Percentiles rank a stretch among this genome's conserved stretches.
Evolutionary conservation across 2,797 vertebrate genomes (phyloP).

Genomic region (Capromys pilorides): DNA sequence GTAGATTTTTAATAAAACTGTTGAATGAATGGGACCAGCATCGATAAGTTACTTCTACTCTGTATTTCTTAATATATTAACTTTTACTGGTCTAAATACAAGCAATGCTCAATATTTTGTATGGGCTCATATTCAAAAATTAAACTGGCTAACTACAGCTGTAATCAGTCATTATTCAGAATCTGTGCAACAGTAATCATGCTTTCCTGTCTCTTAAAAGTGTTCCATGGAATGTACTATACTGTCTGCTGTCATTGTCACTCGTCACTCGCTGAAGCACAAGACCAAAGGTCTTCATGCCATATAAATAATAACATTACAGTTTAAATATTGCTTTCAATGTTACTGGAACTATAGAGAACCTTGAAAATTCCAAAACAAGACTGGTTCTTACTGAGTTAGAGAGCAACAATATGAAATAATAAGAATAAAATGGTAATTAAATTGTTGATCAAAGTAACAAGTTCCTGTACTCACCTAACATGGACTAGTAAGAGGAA

Average conservation of each 20-base stretch:
- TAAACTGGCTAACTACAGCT: not conserved
- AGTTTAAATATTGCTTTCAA: not conserved
- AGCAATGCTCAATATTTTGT: not conserved
- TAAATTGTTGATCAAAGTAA: not conserved
- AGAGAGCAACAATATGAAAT: not conserved
- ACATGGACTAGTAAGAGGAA: rapidly evolving
- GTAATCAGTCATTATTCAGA: not conserved
- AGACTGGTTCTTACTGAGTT: not conserved
- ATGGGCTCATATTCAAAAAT: not conserved
- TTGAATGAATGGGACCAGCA: not conserved
- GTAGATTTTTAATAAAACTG: not conserved
- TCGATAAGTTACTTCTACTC: not conserved
- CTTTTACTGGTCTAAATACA: not conserved
- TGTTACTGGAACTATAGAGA: rapidly evolving
- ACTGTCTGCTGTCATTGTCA: not conserved
- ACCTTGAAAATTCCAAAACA: not conserved
- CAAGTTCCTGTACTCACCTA: too few species aligned
- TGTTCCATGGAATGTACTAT: not conserved
- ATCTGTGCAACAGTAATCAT: not conserved
- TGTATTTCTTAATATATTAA: not conserved
- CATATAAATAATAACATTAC: not conserved
- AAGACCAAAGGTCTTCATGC: not conserved
- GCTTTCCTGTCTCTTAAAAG: not conserved
- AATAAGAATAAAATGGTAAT: not conserved
- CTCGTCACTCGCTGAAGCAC: not conserved